phyloP scores from a whole-genome alignment of 2,797 vertebrate species.

The Cetoscarus ocellatus region DNA sequence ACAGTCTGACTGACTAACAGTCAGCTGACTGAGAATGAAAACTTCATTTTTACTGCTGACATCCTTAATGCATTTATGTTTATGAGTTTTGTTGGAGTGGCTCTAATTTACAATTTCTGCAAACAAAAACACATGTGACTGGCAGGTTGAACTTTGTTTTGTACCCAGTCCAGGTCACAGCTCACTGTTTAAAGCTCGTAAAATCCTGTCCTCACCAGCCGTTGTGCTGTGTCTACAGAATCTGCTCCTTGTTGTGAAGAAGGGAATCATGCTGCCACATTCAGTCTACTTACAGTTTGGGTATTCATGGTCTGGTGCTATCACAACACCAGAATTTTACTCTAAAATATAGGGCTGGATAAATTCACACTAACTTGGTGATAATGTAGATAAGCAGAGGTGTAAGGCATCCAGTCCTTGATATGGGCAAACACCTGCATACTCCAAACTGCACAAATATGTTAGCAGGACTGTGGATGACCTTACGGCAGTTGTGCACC shows the following conservation, averaged over 20 bases:
- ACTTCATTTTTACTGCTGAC: neutral
- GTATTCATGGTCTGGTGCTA: too few relatives aligned
- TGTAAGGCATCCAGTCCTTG: too few relatives aligned
- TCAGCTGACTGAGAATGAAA: neutral
- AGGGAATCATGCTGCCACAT: neutral
- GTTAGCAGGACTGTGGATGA: too few relatives aligned
- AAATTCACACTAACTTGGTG: too few relatives aligned
- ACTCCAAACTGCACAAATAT: too few relatives aligned
- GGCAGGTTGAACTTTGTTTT: neutral
- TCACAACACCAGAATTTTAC: too few relatives aligned
- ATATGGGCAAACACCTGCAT: too few relatives aligned
- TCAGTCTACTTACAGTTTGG: neutral
- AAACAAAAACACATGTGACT: neutral
- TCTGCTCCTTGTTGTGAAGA: conserved; percentile 9
- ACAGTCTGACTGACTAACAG: too few relatives aligned
- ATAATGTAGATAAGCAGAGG: too few relatives aligned
- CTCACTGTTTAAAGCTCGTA: neutral
- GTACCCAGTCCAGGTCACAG: neutral
- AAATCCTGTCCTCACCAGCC: conserved; percentile 7
- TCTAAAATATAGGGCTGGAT: too few relatives aligned
- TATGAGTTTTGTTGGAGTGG: neutral
- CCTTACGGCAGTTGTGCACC: too few relatives aligned
- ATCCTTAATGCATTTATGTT: neutral
- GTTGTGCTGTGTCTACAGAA: neutral
- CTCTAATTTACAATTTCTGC: neutral